Evolutionary conservation across 2,113 vertebrate species (phyloP), one percentile per base, ranked within the genome.

Genomic region (Stegostoma tigrinum): DNA sequence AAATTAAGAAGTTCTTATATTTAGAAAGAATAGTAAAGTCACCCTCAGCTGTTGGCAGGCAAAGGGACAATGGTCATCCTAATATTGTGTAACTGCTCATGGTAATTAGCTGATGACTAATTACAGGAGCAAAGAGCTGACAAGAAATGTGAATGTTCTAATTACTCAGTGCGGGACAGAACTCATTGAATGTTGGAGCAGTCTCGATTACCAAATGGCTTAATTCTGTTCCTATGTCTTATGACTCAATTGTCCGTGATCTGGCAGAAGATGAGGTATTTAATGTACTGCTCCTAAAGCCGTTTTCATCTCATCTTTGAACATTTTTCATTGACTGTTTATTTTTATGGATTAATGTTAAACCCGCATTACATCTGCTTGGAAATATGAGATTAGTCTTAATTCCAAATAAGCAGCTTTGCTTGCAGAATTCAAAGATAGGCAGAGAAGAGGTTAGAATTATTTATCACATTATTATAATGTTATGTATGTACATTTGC

Each of bases 391-490:
- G 89, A 67, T 93, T 93, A 93, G 34, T 93, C 87, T 93, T 93
- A 93, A 93, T 93, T 93, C 89, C 15, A 93, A 66, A 93, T 93
- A 66, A 93, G 89, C 30, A 66, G 89, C 55, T 93, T 67, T 93
- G 89, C 61, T 66, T 19, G 23, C 80, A 45, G 27, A 90, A 90
- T 55, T 34, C 52, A 55, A 90, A 93, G 89, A 61, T n/a, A 91
- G 24, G 48, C 30, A 27, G 87, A 14, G 78, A 52, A 61, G 30
- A 17, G 21, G 34, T 21, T 93, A 21, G 34, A 38, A 5, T 64
- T 93, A 91, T 93, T 93, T 93, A 66, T 38, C 34, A 64, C 61
- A 93, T 67, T 38, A 93, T 93, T 93, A 83, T 67, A n/a, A n/a
- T 67, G 19, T 93, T 93, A 67, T 19, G 30, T 64, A 93, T 93